Evolutionary conservation across 64 coral and sea anemone genomes (phyloP).

Genomic region (Stichodactyla helianthus): DNA sequence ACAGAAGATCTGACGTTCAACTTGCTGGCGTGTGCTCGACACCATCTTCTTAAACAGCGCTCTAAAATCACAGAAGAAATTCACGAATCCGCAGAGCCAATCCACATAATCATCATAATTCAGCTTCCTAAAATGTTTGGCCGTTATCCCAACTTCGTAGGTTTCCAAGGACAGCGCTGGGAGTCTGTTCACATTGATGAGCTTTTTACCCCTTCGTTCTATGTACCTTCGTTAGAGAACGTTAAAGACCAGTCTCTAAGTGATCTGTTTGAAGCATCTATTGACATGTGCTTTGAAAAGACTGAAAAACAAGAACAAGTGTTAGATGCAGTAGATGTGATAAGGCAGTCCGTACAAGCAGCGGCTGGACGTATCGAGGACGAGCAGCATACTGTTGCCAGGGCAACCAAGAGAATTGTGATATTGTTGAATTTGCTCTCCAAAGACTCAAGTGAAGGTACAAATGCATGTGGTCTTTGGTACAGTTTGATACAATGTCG

Average conservation of each 20-base stretch:
- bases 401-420: conserved; percentile 64
- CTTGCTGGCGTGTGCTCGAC: conserved; percentile 62
- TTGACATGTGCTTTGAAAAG: background rate
- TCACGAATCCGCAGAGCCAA: background rate
- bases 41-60: conserved; percentile 56
- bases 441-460: conserved; percentile 4
- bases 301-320: conserved; percentile 18
- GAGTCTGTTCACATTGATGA: conserved; percentile 81
- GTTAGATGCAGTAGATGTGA: conserved; percentile 23
- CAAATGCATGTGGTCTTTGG: too few relatives aligned
- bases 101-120: conserved; percentile 67
- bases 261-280: conserved; percentile 36
- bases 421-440: conserved; percentile 52
- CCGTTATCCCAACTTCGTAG: conserved; percentile 61
- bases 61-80: conserved; percentile 27
- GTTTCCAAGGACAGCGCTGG: conserved; percentile 76
- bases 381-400: conserved; percentile 16
- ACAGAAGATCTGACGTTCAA: conserved; percentile 35
- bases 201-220: conserved; percentile 32
- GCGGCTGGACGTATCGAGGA: conserved; percentile 71
- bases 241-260: conserved; percentile 67
- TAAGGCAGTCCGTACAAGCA: conserved; percentile 61
- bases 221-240: conserved; percentile 53
- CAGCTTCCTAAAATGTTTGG: conserved; percentile 65
- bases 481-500: too few relatives aligned